A percentile compares a stretch with the other conserved stretches of the same genome.
Evolutionary conservation across 1,140 invertebrate genomes (phyloP).

Genomic region (Atopsyche davidsoni): DNA sequence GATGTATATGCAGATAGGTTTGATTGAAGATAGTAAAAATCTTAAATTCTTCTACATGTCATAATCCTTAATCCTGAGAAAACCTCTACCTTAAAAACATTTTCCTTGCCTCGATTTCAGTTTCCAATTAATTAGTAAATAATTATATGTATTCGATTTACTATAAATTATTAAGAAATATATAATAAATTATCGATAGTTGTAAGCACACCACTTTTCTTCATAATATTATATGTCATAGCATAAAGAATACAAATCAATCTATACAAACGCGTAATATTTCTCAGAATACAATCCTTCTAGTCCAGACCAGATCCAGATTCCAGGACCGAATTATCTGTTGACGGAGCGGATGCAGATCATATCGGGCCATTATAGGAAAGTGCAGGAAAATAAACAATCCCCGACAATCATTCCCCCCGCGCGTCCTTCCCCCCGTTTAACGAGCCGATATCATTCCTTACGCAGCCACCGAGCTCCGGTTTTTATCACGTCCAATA

Average conservation of each 20-base stretch:
- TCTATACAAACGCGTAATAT: too few species aligned
- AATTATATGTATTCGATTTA: neutral
- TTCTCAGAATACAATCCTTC: too few species aligned
- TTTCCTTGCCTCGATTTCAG: too few species aligned
- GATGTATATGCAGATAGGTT: too few species aligned
- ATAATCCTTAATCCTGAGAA: too few species aligned
- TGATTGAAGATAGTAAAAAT: too few species aligned
- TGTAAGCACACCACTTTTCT: neutral
- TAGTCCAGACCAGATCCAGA: too few species aligned
- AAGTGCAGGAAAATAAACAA: constrained; percentile 19
- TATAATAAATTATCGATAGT: too few species aligned
- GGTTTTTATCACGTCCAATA: constrained; percentile 17
- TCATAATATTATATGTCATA: neutral
- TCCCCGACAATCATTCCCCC: constrained; percentile 6
- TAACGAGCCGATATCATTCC: constrained; percentile 6
- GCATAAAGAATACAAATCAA: neutral
- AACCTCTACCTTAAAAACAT: too few species aligned
- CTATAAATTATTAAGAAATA: neutral
- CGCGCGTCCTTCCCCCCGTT: constrained; percentile 6
- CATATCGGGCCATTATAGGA: constrained; percentile 11
- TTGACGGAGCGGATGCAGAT: constrained; percentile 3
- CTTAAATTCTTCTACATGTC: too few species aligned
- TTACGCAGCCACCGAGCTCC: constrained; percentile 1
- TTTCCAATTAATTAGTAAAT: too few species aligned
- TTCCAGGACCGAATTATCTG: too few species aligned